Evolutionary conservation across 2,113 vertebrate species (phyloP).

Genomic region (Perognathus longimembris): DNA sequence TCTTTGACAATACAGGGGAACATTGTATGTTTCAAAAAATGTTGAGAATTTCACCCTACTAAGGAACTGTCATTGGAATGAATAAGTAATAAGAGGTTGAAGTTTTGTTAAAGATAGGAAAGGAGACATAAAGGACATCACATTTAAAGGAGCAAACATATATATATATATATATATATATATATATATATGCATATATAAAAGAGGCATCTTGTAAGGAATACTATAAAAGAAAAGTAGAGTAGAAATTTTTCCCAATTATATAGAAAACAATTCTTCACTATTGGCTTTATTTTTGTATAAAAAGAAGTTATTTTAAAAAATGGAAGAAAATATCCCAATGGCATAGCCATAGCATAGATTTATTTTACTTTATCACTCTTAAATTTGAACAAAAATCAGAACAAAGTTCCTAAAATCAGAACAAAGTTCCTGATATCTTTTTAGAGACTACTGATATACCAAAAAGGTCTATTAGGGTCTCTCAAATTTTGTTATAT

Average conservation of each 20-base stretch:
- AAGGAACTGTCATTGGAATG: conserved; percentile 22
- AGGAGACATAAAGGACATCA: not conserved
- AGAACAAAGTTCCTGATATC: not conserved
- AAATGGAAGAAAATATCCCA: not conserved
- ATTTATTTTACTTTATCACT: conserved; percentile 17
- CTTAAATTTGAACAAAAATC: conserved; percentile 28
- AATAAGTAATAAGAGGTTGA: conserved; percentile 52
- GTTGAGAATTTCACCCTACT: not conserved
- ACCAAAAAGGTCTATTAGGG: not conserved
- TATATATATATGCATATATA: not conserved
- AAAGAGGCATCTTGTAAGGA: conserved; percentile 19
- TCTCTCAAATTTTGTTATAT: not conserved
- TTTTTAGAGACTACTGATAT: not conserved
- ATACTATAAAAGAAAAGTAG: not conserved
- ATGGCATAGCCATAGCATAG: not conserved
- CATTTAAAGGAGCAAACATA: not conserved
- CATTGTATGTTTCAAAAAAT: conserved; percentile 8
- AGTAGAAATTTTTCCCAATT: conserved; percentile 8
- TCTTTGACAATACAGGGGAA: not conserved
- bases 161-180: not conserved
- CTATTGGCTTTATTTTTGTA: not conserved
- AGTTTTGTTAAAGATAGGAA: not conserved
- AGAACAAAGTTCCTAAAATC: not conserved
- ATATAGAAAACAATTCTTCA: not conserved
- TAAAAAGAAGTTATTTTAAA: not conserved